phyloP scores from a whole-genome alignment of 2,113 vertebrate genomes.

The Sinocyclocheilus anshuiensis region DNA sequence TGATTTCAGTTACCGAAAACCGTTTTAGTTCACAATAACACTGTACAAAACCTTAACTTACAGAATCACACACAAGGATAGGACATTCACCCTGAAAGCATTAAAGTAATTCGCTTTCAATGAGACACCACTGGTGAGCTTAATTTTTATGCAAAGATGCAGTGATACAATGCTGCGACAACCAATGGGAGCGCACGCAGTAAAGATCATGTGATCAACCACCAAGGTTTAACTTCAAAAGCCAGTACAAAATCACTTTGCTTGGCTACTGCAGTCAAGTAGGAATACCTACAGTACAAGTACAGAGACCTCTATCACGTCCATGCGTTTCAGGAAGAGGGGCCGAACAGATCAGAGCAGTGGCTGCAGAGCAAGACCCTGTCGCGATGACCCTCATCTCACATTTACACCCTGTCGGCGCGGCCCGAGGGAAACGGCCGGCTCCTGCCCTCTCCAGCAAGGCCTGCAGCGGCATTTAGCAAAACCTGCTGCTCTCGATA shows the following conservation, averaged over 20 bases:
- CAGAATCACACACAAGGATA: too few relatives aligned
- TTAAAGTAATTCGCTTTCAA: too few relatives aligned
- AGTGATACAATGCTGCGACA: neutral
- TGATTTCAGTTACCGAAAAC: too few relatives aligned
- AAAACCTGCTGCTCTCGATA: conserved; percentile 79
- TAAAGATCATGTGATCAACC: neutral
- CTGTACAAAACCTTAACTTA: too few relatives aligned
- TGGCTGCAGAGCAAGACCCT: conserved; percentile 18
- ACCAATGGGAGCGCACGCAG: neutral
- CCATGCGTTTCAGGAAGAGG: conserved; percentile 5
- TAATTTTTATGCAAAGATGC: too few relatives aligned
- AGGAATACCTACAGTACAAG: neutral
- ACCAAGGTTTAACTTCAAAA: neutral
- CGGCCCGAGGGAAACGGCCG: conserved; percentile 56
- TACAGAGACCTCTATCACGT: neutral
- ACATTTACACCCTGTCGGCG: conserved; percentile 58
- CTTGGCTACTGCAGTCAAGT: neutral
- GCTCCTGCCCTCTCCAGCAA: conserved; percentile 62
- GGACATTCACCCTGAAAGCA: too few relatives aligned
- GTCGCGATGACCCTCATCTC: conserved; percentile 43
- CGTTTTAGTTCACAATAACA: too few relatives aligned
- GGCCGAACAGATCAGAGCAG: neutral
- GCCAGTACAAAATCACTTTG: neutral
- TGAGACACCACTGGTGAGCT: too few relatives aligned
- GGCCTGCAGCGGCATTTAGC: conserved; percentile 84